phyloP scores from a whole-genome alignment of 2,797 vertebrate genomes.

The Caiman crocodilus region DNA sequence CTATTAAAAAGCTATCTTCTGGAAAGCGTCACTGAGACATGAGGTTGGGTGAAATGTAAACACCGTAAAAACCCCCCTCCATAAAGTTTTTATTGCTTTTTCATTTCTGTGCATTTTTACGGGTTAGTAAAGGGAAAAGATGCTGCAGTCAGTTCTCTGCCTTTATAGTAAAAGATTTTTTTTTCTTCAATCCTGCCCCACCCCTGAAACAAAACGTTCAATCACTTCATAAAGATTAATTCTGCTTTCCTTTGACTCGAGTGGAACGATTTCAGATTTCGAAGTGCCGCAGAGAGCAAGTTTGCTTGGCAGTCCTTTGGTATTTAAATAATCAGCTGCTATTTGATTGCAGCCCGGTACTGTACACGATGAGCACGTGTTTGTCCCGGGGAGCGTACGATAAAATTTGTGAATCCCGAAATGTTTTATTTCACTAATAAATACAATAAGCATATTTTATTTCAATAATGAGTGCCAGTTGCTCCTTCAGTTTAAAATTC shows the following conservation, averaged over 20 bases:
- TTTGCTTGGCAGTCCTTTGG: neutral
- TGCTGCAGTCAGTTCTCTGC: neutral
- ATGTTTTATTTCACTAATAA: neutral
- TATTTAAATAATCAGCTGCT: neutral
- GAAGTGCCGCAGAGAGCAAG: neutral
- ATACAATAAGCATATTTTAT: neutral
- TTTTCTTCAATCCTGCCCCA: conserved; percentile 9
- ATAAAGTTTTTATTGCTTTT: conserved; percentile 53
- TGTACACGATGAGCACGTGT: neutral
- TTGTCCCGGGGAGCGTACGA: neutral
- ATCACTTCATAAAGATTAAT: neutral
- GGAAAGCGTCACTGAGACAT: conserved; percentile 64
- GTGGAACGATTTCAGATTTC: neutral
- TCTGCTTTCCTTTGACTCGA: neutral
- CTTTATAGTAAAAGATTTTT: conserved; percentile 22
- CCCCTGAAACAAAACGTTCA: conserved; percentile 56
- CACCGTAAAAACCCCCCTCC: conserved; percentile 51
- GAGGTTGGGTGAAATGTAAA: conserved; percentile 54
- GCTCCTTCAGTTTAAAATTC: neutral
- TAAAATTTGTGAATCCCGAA: neutral
- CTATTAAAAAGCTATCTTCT: conserved; percentile 68
- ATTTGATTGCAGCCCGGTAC: accelerated
- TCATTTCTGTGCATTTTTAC: conserved; percentile 68
- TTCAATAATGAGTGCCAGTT: neutral
- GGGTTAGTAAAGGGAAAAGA: neutral